Evolutionary conservation across 2,888 invertebrate species (phyloP).

Genomic region (Leistus spinibarbis): DNA sequence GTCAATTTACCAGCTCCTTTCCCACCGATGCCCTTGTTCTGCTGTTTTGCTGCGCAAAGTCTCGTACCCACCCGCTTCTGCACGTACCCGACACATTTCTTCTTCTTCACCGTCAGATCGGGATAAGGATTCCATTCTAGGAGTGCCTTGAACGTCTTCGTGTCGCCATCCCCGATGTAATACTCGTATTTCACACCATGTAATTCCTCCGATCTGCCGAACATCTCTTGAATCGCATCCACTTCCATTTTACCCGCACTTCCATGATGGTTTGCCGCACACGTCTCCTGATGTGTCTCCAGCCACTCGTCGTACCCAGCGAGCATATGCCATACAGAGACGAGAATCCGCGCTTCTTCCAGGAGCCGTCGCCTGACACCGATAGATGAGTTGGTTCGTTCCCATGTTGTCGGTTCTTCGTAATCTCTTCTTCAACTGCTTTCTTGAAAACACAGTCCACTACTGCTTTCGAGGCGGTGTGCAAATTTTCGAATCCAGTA

Average conservation of each 20-base stretch:
- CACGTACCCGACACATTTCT: not conserved
- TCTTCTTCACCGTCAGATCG: not conserved
- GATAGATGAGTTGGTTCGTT: too few relatives aligned
- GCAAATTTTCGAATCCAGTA: too few relatives aligned
- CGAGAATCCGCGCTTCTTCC: not conserved
- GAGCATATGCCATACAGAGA: not conserved
- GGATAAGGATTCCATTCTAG: not conserved
- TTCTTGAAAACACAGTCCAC: too few relatives aligned
- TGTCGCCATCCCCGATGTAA: conserved; percentile 29
- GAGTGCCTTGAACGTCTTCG: not conserved
- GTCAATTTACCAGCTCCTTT: not conserved
- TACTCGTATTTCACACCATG: too few relatives aligned
- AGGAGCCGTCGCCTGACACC: not conserved
- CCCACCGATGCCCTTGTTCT: not conserved
- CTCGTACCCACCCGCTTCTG: not conserved
- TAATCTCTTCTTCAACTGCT: too few relatives aligned
- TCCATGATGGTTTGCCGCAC: not conserved
- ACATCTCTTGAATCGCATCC: too few relatives aligned
- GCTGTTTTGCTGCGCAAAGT: not conserved
- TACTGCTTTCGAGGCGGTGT: too few relatives aligned
- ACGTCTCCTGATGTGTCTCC: not conserved
- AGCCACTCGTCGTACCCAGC: not conserved
- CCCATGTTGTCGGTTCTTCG: too few relatives aligned
- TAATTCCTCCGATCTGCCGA: too few relatives aligned
- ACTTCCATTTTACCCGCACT: not conserved